Percentiles rank a stretch among this genome's conserved stretches.
Conservation (phyloP, 2,888 invertebrate genomes). For the Pemphredon lugubris region DNA sequence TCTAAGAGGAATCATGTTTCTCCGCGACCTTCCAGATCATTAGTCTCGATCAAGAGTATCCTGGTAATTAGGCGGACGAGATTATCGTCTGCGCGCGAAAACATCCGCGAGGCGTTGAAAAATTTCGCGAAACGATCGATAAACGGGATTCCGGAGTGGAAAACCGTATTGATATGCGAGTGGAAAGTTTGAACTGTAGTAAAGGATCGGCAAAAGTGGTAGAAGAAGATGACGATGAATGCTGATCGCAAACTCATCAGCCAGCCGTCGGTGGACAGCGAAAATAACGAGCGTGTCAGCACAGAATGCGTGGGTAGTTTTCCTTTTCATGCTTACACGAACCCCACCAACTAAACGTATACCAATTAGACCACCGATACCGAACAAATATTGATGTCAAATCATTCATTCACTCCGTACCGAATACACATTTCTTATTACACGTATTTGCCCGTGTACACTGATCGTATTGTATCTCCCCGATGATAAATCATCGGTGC, state of each 20-base stretch:
- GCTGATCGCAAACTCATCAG: slow-evolving; percentile 70
- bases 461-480: too few species aligned
- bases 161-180: slow-evolving; percentile 53
- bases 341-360: slow-evolving; percentile 3
- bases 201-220: slow-evolving; percentile 47
- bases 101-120: slow-evolving; percentile 10
- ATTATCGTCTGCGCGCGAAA: background rate
- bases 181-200: slow-evolving; percentile 25
- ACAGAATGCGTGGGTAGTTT: slow-evolving; percentile 66
- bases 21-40: too few species aligned
- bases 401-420: background rate
- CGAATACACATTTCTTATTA: background rate
- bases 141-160: slow-evolving; percentile 26
- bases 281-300: slow-evolving; percentile 69
- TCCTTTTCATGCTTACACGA: slow-evolving; percentile 47
- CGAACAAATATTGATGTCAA: background rate
- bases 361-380: background rate
- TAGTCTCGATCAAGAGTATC: too few species aligned
- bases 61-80: background rate
- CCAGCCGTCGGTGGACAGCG: slow-evolving; percentile 73
- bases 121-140: slow-evolving; percentile 13
- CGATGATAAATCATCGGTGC: too few species aligned
- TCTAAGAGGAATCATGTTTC: too few species aligned
- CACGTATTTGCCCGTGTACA: background rate
- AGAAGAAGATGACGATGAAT: slow-evolving; percentile 69